Evolutionary conservation across 2,888 invertebrate species (phyloP).

Genomic region (Metalampra italica): DNA sequence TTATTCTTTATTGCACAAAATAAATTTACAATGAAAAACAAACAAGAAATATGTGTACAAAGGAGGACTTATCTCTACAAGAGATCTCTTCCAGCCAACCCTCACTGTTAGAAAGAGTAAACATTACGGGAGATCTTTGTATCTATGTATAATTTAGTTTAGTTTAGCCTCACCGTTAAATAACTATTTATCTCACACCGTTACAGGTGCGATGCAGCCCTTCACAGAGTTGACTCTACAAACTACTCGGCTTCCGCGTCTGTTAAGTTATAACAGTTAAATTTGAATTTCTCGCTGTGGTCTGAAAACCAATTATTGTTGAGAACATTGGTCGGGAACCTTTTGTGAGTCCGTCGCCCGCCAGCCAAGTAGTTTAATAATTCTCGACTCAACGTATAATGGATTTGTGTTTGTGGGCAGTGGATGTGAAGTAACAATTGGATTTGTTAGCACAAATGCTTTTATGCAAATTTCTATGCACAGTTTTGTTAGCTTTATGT

Average conservation of each 20-base stretch:
- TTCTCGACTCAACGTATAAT: slow-evolving; percentile 15
- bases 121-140: too few relatives aligned
- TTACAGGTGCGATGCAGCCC: too few relatives aligned
- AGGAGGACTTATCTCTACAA: too few relatives aligned
- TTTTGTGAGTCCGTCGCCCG: slow-evolving; percentile 14
- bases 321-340: slow-evolving; percentile 26
- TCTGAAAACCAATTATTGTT: slow-evolving; percentile 51
- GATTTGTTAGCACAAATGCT: neutral
- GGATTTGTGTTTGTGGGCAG: neutral
- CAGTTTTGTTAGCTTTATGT: neutral
- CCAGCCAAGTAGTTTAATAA: slow-evolving; percentile 32
- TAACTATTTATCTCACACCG: too few relatives aligned
- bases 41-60: too few relatives aligned
- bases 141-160: too few relatives aligned
- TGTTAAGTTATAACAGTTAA: slow-evolving; percentile 15
- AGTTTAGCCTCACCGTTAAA: too few relatives aligned
- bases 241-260: slow-evolving; percentile 6
- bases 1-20: too few relatives aligned
- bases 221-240: neutral
- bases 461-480: neutral
- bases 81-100: too few relatives aligned
- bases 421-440: neutral
- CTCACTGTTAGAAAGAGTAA: too few relatives aligned
- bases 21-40: too few relatives aligned
- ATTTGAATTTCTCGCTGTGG: slow-evolving; percentile 22